Conservation (phyloP, 2,888 invertebrate species). For the Brachycybe producta region DNA sequence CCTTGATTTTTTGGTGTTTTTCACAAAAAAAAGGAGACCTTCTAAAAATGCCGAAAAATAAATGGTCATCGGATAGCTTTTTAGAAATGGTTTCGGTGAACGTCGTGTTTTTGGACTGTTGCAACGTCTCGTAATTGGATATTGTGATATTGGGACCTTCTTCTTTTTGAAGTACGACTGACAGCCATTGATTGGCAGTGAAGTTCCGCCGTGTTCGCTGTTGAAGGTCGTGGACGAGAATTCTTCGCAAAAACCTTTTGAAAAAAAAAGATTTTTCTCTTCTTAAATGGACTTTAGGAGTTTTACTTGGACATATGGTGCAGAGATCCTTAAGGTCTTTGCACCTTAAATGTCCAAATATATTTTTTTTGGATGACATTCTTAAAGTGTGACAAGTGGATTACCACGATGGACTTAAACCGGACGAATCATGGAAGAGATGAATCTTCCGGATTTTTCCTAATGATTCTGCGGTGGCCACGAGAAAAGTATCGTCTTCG, state of each 20-base stretch:
- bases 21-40: no score
- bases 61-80: constrained; percentile 3
- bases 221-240: constrained; percentile 2
- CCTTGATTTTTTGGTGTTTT: background rate
- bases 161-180: no score
- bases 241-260: constrained; percentile 5
- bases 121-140: no score
- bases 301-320: no score
- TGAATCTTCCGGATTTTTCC: constrained; percentile 2
- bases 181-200: constrained; percentile 1
- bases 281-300: no score
- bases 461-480: background rate
- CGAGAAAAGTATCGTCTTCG: constrained; percentile 1
- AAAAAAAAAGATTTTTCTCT: no score
- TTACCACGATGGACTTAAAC: constrained; percentile 9
- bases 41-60: constrained; percentile 1
- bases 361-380: no score
- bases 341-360: no score
- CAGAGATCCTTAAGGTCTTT: background rate
- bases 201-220: background rate
- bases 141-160: no score
- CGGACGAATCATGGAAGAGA: constrained; percentile 12
- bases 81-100: background rate
- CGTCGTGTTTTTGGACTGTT: no score
- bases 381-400: no score